These are phyloP conservation scores for Drosophila kambysellisi DNA, from an alignment of 2,888 invertebrate genomes.

Conservation along the genomic window DNA sequence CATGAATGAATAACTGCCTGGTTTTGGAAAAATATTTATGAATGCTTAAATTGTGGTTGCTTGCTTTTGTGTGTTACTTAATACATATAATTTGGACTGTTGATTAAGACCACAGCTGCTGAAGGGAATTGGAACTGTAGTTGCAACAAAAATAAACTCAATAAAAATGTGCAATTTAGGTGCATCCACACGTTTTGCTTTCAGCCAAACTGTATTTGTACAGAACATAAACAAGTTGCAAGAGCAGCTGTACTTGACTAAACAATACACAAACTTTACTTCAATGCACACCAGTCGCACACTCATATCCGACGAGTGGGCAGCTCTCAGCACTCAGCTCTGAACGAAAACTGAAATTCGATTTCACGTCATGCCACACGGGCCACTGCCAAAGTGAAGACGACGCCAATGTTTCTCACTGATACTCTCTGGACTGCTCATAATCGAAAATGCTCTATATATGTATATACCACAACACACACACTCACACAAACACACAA, in stretches of 20 bases:
- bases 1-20: conserved; percentile 20
- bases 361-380: conserved; percentile 66
- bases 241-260: conserved; percentile 79
- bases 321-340: conserved; percentile 43
- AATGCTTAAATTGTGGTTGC: background rate
- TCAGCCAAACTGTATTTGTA: conserved; percentile 62
- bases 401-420: conserved; percentile 27
- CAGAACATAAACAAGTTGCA: conserved; percentile 69
- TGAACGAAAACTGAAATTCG: conserved; percentile 65
- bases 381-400: conserved; percentile 44
- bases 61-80: background rate
- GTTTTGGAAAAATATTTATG: background rate
- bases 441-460: conserved; percentile 36
- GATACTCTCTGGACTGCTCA: conserved; percentile 56
- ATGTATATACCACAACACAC: conserved; percentile 7
- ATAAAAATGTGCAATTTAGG: conserved; percentile 36
- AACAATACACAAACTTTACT: conserved; percentile 74
- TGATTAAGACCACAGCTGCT: conserved; percentile 21
- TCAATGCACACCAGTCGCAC: conserved; percentile 35
- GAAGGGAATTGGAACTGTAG: background rate
- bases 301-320: conserved; percentile 5
- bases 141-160: conserved; percentile 12
- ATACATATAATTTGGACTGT: conserved; percentile 7
- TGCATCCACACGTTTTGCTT: conserved; percentile 35
- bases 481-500: conserved; percentile 5